phyloP scores from a whole-genome alignment of 2,888 invertebrate species.

The Siphlonurus alternatus region DNA sequence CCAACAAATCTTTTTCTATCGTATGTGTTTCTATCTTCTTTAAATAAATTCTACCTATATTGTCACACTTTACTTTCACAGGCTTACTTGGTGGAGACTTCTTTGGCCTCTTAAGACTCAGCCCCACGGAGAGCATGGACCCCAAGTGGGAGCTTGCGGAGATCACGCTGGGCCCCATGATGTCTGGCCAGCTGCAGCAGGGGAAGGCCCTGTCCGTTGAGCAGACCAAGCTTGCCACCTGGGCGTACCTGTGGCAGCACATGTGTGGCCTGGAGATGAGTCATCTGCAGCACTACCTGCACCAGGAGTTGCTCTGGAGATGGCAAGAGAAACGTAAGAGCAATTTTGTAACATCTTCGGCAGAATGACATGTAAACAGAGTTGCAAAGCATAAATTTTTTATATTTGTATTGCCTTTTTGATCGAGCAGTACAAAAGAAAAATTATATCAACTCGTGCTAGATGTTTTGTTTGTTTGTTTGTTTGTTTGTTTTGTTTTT shows the following conservation, averaged over 20 bases:
- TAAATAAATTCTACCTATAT: not conserved
- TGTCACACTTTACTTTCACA: not conserved
- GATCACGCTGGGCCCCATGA: not conserved
- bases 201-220: not conserved
- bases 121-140: not conserved
- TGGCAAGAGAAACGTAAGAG: too few species aligned
- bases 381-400: not conserved
- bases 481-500: too few species aligned
- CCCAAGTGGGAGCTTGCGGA: not conserved
- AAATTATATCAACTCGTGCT: too few species aligned
- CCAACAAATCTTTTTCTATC: too few species aligned
- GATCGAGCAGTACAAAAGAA: not conserved
- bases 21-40: too few species aligned
- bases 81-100: not conserved
- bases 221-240: not conserved
- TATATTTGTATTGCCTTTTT: not conserved
- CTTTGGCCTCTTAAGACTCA: not conserved
- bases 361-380: not conserved
- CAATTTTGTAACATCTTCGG: too few species aligned
- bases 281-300: not conserved
- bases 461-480: too few species aligned
- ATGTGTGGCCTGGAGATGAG: not conserved
- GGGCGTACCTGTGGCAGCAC: not conserved
- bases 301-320: not conserved
- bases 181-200: not conserved